phyloP scores from a whole-genome alignment of 2,888 invertebrate species.

The Apamea sordens region DNA sequence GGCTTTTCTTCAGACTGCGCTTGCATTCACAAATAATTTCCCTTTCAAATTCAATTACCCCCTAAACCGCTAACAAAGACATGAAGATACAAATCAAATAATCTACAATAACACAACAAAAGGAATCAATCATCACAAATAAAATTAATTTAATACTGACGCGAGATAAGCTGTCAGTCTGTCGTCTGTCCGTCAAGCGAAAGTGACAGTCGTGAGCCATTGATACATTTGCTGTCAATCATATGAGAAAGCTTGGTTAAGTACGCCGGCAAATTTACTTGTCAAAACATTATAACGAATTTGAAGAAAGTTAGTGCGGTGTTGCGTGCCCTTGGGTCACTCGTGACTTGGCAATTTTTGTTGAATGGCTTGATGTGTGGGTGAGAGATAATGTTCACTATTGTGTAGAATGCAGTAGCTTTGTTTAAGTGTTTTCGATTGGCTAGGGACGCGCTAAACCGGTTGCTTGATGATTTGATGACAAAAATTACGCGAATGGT shows the following conservation, averaged over 20 bases:
- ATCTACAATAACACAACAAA: constrained; percentile 49
- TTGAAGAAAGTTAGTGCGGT: constrained; percentile 70
- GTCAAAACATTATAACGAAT: constrained; percentile 77
- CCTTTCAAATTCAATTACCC: constrained; percentile 45
- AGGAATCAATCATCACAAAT: constrained; percentile 64
- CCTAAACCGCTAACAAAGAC: constrained; percentile 5
- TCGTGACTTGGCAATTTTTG: constrained; percentile 66
- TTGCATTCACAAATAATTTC: constrained; percentile 13
- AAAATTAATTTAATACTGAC: constrained; percentile 58
- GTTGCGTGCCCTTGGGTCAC: constrained; percentile 60
- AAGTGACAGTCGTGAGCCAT: constrained; percentile 69
- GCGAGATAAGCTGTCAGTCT: constrained; percentile 62
- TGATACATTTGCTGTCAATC: constrained; percentile 71
- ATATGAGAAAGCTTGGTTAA: constrained; percentile 70
- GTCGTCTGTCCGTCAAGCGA: constrained; percentile 63
- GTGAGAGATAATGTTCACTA: constrained; percentile 30
- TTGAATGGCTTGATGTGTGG: constrained; percentile 30
- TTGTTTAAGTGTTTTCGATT: constrained; percentile 35
- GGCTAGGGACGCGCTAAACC: background rate
- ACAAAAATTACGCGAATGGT: background rate
- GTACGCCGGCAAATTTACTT: constrained; percentile 74
- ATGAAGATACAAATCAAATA: constrained; percentile 39
- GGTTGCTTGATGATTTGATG: background rate
- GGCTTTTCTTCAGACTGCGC: background rate
- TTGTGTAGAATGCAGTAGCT: constrained; percentile 47